phyloP scores from a whole-genome alignment of 2,113 vertebrate species.

The Saccopteryx bilineata region DNA sequence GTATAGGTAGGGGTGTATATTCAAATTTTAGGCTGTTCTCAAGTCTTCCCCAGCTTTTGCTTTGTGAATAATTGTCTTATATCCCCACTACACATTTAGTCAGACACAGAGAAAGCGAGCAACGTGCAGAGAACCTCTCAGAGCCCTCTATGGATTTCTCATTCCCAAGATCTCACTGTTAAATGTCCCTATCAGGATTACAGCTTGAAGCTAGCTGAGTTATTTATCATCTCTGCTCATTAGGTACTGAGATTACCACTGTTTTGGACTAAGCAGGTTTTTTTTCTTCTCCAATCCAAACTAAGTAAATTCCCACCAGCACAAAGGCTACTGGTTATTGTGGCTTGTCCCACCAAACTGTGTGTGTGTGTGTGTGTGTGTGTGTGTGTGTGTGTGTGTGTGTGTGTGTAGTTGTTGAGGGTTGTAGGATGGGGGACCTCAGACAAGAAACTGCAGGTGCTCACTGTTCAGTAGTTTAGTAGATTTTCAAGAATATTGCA shows the following conservation, averaged over 20 bases:
- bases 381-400: too few species aligned
- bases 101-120: not conserved
- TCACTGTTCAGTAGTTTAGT: not conserved
- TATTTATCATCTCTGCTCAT: not conserved
- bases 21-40: not conserved
- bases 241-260: not conserved
- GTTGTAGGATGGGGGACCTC: not conserved
- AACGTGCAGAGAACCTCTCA: not conserved
- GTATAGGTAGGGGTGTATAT: not conserved
- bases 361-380: not conserved
- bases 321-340: not conserved
- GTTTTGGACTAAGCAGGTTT: not conserved
- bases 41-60: not conserved
- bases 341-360: not conserved
- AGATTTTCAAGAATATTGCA: not conserved
- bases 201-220: not conserved
- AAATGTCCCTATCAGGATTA: not conserved
- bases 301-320: rapidly evolving
- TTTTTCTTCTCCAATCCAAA: not conserved
- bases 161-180: not conserved
- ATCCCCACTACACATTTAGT: not conserved
- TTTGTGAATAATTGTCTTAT: not conserved
- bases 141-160: not conserved
- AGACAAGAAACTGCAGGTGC: rapidly evolving
- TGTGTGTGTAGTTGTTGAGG: not conserved